These are phyloP conservation scores for Drosophila engyochracea DNA, from an alignment of 2,888 invertebrate genomes.

Conservation along the genomic window DNA sequence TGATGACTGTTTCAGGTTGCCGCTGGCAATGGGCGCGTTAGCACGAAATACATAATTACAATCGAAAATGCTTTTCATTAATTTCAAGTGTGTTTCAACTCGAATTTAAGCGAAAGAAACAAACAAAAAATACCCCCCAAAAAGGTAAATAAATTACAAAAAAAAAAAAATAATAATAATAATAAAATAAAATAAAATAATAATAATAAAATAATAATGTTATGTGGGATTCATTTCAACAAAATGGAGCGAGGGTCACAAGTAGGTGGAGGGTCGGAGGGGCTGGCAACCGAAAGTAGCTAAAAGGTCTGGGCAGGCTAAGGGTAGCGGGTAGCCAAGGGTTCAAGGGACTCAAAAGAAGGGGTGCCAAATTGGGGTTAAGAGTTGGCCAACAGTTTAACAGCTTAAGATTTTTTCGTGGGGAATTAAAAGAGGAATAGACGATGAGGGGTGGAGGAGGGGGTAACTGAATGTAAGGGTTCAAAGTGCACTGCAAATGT, in stretches of 20 bases:
- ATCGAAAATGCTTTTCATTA: slow-evolving; percentile 80
- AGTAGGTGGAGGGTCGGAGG: not conserved
- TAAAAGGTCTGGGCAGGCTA: not conserved
- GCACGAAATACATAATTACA: slow-evolving; percentile 78
- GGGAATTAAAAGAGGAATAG: not conserved
- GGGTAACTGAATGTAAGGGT: not conserved
- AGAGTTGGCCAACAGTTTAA: slow-evolving; percentile 57
- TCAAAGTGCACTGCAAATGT: slow-evolving; percentile 9
- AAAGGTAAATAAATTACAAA: not conserved
- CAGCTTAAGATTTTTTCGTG: slow-evolving; percentile 48
- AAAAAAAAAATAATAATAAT: not conserved
- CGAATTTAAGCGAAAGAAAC: slow-evolving; percentile 21
- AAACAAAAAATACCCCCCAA: slow-evolving; percentile 9
- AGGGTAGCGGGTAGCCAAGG: slow-evolving; percentile 11
- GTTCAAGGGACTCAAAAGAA: slow-evolving; percentile 9
- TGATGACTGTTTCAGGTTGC: slow-evolving; percentile 46
- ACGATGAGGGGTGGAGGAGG: no score
- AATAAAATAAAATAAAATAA: not conserved
- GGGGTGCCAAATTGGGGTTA: slow-evolving; percentile 56
- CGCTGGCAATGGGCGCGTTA: slow-evolving; percentile 58
- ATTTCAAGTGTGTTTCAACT: slow-evolving; percentile 70
- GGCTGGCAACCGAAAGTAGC: not conserved
- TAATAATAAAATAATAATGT: slow-evolving; percentile 32
- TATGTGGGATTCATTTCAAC: slow-evolving; percentile 46
- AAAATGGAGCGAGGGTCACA: slow-evolving; percentile 6